Conservation (phyloP, 2,797 vertebrate genomes). For the Remorina albescens region DNA sequence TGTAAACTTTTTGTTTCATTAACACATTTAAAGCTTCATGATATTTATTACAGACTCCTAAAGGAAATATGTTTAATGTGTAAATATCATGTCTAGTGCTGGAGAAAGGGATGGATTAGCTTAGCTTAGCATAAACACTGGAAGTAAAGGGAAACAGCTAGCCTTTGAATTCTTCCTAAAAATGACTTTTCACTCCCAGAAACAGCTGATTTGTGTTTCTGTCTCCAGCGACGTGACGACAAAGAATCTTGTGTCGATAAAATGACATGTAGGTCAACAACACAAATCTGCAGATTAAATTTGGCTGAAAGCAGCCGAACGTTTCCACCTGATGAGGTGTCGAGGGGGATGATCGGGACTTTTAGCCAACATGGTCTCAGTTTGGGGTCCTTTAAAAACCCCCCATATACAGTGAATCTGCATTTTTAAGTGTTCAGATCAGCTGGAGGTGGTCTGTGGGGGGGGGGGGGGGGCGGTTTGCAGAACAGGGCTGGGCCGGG, state of each 20-base stretch:
- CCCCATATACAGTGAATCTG: background rate
- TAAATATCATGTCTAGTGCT: no score
- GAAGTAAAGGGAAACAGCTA: background rate
- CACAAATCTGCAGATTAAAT: background rate
- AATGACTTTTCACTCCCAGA: background rate
- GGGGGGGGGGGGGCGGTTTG: conserved; percentile 40
- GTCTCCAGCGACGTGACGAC: background rate
- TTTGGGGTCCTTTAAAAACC: background rate
- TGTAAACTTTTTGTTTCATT: no score
- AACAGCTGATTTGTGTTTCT: background rate
- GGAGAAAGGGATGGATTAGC: background rate
- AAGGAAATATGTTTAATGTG: background rate
- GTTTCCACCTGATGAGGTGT: background rate
- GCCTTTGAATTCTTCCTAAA: background rate
- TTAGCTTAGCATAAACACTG: background rate
- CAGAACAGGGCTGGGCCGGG: conserved; percentile 63
- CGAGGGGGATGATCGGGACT: no score
- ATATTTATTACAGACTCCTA: no score
- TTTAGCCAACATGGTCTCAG: no score
- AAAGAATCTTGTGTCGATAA: background rate
- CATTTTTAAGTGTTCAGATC: conserved; percentile 13
- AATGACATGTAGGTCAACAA: background rate
- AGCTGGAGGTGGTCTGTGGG: conserved; percentile 13
- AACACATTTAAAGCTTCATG: no score
- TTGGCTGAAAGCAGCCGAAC: background rate